Conservation (phyloP, 1,140 invertebrate species). For the Hydropsyche tenuis region DNA sequence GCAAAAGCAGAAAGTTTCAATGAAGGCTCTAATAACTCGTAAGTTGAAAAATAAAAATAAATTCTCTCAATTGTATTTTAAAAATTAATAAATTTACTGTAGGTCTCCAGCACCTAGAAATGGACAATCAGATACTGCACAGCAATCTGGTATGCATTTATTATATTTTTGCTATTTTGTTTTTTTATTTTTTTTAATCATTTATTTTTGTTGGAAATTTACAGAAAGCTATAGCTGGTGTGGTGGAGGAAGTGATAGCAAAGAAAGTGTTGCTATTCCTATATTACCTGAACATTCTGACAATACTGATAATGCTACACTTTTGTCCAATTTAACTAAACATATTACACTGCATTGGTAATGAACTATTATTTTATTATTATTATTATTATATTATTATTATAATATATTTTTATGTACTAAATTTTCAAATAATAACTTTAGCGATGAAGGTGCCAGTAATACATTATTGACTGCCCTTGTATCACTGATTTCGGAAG, state of each 20-base stretch:
- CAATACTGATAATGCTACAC: constrained; percentile 53
- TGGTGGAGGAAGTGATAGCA: constrained; percentile 57
- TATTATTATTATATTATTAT: not conserved
- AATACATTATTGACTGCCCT: constrained; percentile 77
- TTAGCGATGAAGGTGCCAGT: constrained; percentile 71
- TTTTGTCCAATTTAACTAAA: constrained; percentile 57
- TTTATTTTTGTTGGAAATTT: not conserved
- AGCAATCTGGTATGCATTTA: constrained; percentile 53
- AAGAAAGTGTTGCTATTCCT: constrained; percentile 49
- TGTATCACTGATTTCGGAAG: constrained; percentile 74
- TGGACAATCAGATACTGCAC: constrained; percentile 56
- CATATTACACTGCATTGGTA: constrained; percentile 59
- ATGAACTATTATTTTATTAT: constrained; percentile 17
- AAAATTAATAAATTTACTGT: constrained; percentile 17
- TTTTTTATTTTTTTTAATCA: not conserved
- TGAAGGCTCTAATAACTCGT: constrained; percentile 42
- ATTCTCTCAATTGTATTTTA: not conserved
- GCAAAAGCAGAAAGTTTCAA: constrained; percentile 25
- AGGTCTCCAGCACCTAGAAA: constrained; percentile 57
- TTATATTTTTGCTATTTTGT: not conserved
- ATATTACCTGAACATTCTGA: constrained; percentile 53
- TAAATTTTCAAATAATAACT: constrained; percentile 25
- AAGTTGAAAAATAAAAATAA: not conserved
- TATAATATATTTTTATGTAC: not conserved
- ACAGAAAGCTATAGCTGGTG: constrained; percentile 60